Evolutionary conservation across 1,140 invertebrate species (phyloP).

Genomic region (Conopomorpha cramerella): DNA sequence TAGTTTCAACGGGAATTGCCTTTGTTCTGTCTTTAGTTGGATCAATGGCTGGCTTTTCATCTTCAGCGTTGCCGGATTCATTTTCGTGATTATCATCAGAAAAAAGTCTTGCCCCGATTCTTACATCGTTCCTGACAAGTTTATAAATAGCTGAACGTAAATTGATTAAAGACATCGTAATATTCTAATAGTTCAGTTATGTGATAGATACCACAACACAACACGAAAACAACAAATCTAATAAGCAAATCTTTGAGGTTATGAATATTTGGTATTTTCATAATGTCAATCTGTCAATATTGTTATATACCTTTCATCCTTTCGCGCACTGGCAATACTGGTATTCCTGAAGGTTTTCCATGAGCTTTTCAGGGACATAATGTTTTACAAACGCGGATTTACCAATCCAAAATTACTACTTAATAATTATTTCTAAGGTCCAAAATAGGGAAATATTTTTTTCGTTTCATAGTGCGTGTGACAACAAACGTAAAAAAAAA

Average conservation of each 20-base stretch:
- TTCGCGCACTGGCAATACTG: no score
- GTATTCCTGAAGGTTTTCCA: no score
- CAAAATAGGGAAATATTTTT: no score
- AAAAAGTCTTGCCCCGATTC: conserved; percentile 20
- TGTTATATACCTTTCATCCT: no score
- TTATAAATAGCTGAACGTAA: conserved; percentile 23
- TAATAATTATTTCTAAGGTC: no score
- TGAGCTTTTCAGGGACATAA: no score
- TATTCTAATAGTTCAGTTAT: neutral
- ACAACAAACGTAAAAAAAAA: no score
- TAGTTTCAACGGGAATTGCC: conserved; percentile 79
- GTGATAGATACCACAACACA: neutral
- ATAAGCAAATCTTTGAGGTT: neutral
- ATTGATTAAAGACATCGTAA: conserved; percentile 11
- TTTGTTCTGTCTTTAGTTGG: conserved; percentile 68
- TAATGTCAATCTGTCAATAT: no score
- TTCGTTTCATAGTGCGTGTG: no score
- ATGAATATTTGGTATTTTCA: no score
- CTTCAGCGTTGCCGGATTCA: conserved; percentile 19
- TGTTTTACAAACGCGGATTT: no score
- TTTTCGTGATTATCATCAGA: conserved; percentile 23
- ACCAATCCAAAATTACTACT: no score
- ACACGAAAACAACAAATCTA: neutral
- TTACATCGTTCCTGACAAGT: conserved; percentile 20
- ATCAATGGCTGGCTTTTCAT: conserved; percentile 22